phyloP scores from a whole-genome alignment of 2,888 invertebrate species.

The Lasioglossum pauxillum region DNA sequence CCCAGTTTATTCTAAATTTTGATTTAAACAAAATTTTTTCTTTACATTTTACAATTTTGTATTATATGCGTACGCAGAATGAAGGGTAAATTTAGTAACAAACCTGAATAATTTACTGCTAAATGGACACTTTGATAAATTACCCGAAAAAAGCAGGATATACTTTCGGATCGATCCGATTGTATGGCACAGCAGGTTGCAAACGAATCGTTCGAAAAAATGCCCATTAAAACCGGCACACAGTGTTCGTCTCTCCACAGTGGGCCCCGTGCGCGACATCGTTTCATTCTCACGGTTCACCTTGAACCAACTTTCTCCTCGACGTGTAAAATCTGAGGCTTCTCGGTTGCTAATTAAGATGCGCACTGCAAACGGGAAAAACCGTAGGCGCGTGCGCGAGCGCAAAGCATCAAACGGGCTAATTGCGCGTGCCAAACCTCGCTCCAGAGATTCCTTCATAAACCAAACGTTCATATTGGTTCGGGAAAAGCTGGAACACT shows the following conservation, averaged over 20 bases:
- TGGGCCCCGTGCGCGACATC: conserved; percentile 29
- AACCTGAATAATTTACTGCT: neutral
- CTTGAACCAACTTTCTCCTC: conserved; percentile 57
- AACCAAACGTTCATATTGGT: neutral
- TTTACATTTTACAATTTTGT: too few species aligned
- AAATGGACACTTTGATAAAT: neutral
- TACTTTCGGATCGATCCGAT: neutral
- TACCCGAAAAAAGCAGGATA: neutral
- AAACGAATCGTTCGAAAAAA: neutral
- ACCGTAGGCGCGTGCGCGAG: neutral
- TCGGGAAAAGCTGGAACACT: neutral
- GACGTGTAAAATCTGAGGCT: conserved; percentile 35
- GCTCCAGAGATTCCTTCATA: neutral
- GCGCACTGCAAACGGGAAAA: conserved; percentile 23
- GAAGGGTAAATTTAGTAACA: neutral
- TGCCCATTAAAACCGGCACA: conserved; percentile 10
- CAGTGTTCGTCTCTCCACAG: neutral
- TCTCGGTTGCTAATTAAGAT: conserved; percentile 36
- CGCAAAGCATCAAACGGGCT: conserved; percentile 22
- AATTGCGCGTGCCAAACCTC: conserved; percentile 9
- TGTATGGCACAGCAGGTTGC: neutral
- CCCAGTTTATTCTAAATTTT: too few species aligned
- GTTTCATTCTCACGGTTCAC: conserved; percentile 44
- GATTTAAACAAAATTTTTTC: too few species aligned
- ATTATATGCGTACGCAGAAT: too few species aligned